Evolutionary conservation across 2,113 vertebrate genomes (phyloP).

Genomic region (Motacilla alba): DNA sequence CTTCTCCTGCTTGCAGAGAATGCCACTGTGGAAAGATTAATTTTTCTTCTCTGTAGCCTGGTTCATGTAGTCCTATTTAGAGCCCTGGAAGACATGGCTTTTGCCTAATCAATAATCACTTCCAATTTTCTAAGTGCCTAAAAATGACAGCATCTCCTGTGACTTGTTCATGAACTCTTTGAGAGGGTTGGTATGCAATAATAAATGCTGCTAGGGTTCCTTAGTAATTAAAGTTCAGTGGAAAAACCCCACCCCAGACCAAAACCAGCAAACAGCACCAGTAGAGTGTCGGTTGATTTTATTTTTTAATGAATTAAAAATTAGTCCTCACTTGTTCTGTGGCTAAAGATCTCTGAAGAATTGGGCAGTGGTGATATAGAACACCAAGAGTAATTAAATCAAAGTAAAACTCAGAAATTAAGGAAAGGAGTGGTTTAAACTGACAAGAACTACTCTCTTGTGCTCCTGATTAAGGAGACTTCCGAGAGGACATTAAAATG

Average conservation of each 20-base stretch:
- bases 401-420: neutral
- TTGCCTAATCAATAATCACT: neutral
- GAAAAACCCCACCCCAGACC: fast-evolving
- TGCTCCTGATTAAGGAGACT: neutral
- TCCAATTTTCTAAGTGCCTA: neutral
- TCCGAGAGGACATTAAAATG: neutral
- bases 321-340: neutral
- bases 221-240: neutral
- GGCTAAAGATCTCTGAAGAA: neutral
- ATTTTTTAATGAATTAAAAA: neutral
- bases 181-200: neutral
- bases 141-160: neutral
- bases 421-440: neutral
- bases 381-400: neutral
- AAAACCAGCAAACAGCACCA: neutral
- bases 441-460: neutral
- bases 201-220: neutral
- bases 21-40: neutral
- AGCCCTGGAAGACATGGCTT: neutral
- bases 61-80: neutral
- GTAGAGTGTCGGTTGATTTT: neutral
- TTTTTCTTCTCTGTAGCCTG: neutral
- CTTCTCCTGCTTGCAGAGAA: neutral
- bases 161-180: neutral
- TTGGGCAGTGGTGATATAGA: neutral